Conservation (phyloP, 2,888 invertebrate genomes). For the Himalopsyche kuldschensis region DNA sequence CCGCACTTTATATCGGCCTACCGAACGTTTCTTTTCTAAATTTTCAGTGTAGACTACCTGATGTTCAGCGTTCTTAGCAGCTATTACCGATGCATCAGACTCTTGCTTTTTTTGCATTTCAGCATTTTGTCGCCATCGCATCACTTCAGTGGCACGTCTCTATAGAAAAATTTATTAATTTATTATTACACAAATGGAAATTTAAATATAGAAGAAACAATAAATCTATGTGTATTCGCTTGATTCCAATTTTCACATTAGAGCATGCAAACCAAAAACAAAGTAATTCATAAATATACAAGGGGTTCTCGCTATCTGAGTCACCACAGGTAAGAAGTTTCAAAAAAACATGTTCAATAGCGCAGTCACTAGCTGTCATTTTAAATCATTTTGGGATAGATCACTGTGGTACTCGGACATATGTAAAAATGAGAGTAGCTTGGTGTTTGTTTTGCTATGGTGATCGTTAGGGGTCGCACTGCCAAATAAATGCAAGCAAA, state of each 20-base stretch:
- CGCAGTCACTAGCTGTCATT: no score
- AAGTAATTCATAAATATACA: no score
- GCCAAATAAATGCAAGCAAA: neutral
- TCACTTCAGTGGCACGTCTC: slow-evolving; percentile 69
- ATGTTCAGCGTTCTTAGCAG: slow-evolving; percentile 68
- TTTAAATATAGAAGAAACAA: neutral
- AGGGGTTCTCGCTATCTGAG: no score
- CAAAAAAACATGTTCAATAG: no score
- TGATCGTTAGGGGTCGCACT: neutral
- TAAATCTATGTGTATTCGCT: neutral
- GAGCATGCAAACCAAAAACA: no score
- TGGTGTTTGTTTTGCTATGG: neutral
- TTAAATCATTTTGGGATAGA: no score
- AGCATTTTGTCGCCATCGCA: slow-evolving; percentile 65
- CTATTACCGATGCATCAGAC: slow-evolving; percentile 64
- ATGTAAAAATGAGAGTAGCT: neutral
- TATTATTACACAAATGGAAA: neutral
- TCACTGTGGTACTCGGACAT: no score
- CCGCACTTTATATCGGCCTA: slow-evolving; percentile 62
- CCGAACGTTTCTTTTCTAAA: slow-evolving; percentile 61
- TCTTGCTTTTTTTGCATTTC: slow-evolving; percentile 65
- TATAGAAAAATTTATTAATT: slow-evolving; percentile 47
- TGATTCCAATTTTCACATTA: no score
- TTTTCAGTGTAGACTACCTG: slow-evolving; percentile 64
- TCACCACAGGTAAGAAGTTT: no score